Evolutionary conservation across 2,113 vertebrate genomes (phyloP).

Genomic region (Meles meles): DNA sequence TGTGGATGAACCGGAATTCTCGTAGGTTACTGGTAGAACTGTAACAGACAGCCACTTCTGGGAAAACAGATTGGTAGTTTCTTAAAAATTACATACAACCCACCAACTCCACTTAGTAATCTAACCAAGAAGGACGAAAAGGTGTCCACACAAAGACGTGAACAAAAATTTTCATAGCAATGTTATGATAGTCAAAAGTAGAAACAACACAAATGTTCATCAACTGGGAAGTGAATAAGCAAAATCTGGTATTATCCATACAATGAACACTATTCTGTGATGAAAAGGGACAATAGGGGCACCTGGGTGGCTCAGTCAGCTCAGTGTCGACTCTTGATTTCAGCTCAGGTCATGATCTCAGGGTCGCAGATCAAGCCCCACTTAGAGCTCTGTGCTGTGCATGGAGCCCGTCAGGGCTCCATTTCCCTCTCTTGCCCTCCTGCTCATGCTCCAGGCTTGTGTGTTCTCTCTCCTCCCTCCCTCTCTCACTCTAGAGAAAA

Average conservation of each 20-base stretch:
- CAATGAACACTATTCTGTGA: neutral
- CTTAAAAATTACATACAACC: neutral
- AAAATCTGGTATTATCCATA: neutral
- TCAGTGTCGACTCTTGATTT: neutral
- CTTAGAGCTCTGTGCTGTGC: neutral
- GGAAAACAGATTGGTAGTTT: neutral
- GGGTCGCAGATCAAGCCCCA: neutral
- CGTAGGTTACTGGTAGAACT: neutral
- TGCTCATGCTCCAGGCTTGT: neutral
- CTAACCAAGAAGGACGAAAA: neutral
- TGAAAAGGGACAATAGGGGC: neutral
- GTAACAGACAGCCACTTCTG: neutral
- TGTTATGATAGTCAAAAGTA: neutral
- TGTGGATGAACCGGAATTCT: neutral
- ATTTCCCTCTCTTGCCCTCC: neutral
- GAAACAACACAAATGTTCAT: neutral
- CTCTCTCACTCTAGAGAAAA: neutral
- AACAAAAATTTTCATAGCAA: neutral
- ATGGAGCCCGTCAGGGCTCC: neutral
- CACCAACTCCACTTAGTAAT: neutral
- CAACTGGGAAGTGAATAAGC: conserved; percentile 59
- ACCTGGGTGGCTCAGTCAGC: neutral
- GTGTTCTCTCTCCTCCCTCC: neutral
- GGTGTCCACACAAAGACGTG: neutral
- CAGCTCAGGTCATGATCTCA: neutral